These are phyloP conservation scores for Tenthredo scrophulariae DNA, from an alignment of 2,888 invertebrate species.

Conservation along the genomic window DNA sequence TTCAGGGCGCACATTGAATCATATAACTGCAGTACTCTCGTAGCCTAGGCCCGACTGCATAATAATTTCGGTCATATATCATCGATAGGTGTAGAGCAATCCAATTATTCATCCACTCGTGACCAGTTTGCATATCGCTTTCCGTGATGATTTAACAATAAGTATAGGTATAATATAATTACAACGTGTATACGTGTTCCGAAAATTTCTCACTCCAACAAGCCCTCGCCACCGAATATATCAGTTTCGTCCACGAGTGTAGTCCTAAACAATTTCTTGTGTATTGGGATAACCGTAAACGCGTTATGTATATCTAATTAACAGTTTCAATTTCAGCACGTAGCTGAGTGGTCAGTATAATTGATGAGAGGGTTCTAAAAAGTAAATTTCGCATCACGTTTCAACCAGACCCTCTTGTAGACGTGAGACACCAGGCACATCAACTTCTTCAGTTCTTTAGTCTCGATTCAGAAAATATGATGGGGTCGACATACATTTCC, in stretches of 20 bases:
- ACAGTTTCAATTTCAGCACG: constrained; percentile 21
- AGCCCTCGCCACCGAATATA: not conserved
- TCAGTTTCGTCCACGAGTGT: not conserved
- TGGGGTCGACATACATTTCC: not conserved
- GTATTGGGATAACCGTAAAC: not conserved
- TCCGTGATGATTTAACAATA: not conserved
- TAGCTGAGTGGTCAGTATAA: constrained; percentile 43
- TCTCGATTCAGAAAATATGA: not conserved
- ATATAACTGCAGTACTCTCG: constrained; percentile 3
- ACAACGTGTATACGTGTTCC: not conserved
- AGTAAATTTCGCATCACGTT: not conserved
- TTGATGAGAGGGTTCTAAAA: constrained; percentile 19
- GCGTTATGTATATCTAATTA: constrained; percentile 36
- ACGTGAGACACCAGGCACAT: not conserved
- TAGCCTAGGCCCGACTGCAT: not conserved
- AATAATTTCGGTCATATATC: not conserved
- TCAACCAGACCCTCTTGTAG: not conserved
- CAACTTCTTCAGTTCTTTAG: not conserved
- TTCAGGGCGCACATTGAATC: not conserved
- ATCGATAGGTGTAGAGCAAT: not conserved
- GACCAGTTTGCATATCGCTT: not conserved
- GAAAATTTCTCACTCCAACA: not conserved
- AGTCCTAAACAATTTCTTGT: constrained; percentile 15
- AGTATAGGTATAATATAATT: constrained; percentile 15
- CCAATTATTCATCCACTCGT: not conserved